Evolutionary conservation across 2,113 vertebrate species (phyloP).

Genomic region (Hippocampus mohnikei): DNA sequence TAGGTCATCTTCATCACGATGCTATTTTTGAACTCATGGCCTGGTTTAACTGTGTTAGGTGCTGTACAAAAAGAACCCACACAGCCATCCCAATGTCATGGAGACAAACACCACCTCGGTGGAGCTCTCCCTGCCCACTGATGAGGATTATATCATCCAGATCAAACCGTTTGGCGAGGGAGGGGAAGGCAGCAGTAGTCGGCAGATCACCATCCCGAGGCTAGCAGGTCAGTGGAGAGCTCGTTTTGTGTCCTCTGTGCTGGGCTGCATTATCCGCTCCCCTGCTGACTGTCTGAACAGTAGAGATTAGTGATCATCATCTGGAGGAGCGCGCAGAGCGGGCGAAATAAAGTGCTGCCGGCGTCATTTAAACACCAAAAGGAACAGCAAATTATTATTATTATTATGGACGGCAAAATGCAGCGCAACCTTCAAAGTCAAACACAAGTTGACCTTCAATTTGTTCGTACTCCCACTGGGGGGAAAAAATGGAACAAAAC

Average conservation of each 20-base stretch:
- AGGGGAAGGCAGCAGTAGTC: conserved; percentile 91
- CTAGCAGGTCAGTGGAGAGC: conserved; percentile 70
- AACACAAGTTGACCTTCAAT: not conserved
- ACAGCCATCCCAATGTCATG: conserved; percentile 84
- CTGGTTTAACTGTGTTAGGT: conserved; percentile 70
- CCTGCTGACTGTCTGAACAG: conserved; percentile 17
- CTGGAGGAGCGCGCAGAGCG: conserved; percentile 17
- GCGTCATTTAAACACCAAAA: conserved; percentile 27
- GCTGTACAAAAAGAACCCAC: conserved; percentile 86
- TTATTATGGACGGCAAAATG: not conserved
- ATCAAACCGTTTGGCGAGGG: conserved; percentile 94
- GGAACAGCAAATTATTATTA: conserved; percentile 13
- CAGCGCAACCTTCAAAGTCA: not conserved
- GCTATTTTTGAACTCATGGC: not conserved
- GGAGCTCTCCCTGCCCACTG: conserved; percentile 87
- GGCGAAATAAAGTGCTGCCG: conserved; percentile 29
- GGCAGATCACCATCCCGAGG: conserved; percentile 92
- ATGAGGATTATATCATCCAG: conserved; percentile 93
- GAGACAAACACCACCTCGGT: conserved; percentile 93
- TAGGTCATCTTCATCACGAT: conserved; percentile 13
- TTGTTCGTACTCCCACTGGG: not conserved
- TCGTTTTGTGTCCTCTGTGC: conserved; percentile 27
- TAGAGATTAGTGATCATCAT: conserved; percentile 30
- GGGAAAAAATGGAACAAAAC: not conserved
- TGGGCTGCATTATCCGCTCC: conserved; percentile 27